Base-by-base conservation (phyloP, 2,797 vertebrate species). In the Vespertilio murinus region DNA sequence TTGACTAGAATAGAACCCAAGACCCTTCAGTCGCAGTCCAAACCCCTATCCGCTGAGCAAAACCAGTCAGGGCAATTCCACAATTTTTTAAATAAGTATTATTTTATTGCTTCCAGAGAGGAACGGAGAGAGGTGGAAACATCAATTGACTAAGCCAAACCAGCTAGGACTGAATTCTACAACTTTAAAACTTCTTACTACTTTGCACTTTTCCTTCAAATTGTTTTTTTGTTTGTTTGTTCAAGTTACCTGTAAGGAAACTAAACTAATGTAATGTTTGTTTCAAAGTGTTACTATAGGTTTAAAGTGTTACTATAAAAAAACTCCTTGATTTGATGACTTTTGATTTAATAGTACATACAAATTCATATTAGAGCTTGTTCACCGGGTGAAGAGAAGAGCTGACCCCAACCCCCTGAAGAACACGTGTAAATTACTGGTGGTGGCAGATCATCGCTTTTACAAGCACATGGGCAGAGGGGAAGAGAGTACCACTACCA, bases 371-470 rank as follows among this genome's bases (percentile, higher is more conserved):
- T 85, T 95, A 98, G 99, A 97, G 89, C 88, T 91, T 96, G 93
- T 97, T 61, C 98, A 97, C 93, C 98, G 99, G 95, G 98, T 98
- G 95, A 99, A 98, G 97, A 98, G 98, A 96, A 98, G 98, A 97
- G 65, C 97, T 0, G 1, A 71, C 18, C 97, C 98, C 0, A 97
- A 99, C 78, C 98, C 97, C 77, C 98, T 98, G 96, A 99, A 98
- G 97, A 99, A 99, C 93, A 99, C 99, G 0, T 99, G 99, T 96
- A 99, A 99, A 52, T 98, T 99, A 97, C 88, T 99, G 96, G 98
- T 99, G 92, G 99, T 99, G 18, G 99, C 99, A 38, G 99, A 99
- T 96, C 99, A 99, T 97, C 99, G 99, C 81, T 99, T 99, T 97
- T 99, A 98, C 96, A 97, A 96, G 80, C 98, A 99, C 97, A 99